Conservation (phyloP, 2,113 vertebrate genomes). For the Pelecanoides urinatrix region DNA sequence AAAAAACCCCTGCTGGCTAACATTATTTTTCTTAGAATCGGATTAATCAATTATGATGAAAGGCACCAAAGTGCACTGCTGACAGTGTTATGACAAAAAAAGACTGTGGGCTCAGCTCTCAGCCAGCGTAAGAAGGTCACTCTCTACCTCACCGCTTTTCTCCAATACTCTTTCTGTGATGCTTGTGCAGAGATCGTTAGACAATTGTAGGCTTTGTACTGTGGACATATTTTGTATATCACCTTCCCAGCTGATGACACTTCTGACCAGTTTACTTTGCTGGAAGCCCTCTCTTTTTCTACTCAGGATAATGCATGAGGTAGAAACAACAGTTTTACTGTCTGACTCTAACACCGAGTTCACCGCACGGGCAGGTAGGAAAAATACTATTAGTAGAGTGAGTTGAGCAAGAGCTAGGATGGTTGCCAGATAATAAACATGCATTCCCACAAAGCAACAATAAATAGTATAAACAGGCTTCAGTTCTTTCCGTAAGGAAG, state of each 20-base stretch:
- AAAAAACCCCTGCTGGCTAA: neutral
- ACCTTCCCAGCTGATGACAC: neutral
- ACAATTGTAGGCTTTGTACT: neutral
- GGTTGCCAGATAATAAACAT: slow-evolving; percentile 8
- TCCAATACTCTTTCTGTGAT: neutral
- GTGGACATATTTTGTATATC: neutral
- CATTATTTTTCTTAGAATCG: neutral
- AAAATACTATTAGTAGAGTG: neutral
- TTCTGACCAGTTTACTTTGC: neutral
- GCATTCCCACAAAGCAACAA: neutral
- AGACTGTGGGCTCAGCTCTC: neutral
- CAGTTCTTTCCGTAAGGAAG: neutral
- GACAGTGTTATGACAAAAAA: neutral
- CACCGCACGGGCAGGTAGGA: neutral
- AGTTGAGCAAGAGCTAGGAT: slow-evolving; percentile 9
- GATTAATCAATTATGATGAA: neutral
- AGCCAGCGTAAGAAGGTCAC: neutral
- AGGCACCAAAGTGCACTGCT: neutral
- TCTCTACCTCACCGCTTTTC: neutral
- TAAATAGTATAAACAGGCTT: neutral
- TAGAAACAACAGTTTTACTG: neutral
- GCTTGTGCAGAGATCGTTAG: neutral
- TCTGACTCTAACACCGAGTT: neutral
- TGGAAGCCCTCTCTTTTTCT: neutral
- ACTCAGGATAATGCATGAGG: neutral